Percentiles rank a stretch among this genome's conserved stretches.
phyloP scores from a whole-genome alignment of 1,140 invertebrate genomes.

The Drosophila azteca region DNA sequence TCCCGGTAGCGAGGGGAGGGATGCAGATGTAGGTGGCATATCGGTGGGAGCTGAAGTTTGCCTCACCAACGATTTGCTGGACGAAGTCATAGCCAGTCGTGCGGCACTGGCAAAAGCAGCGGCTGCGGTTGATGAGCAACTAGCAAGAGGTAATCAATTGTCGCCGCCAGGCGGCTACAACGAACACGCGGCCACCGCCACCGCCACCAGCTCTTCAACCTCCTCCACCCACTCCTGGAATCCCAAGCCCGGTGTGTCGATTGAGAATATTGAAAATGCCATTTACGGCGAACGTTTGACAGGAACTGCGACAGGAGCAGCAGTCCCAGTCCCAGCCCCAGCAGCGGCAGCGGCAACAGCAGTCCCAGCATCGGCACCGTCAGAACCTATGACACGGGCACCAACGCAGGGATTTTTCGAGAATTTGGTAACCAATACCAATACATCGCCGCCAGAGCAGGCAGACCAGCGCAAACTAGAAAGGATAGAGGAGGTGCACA shows the following conservation, averaged over 20 bases:
- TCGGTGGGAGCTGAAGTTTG: slow-evolving; percentile 28
- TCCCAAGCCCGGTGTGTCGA: slow-evolving; percentile 69
- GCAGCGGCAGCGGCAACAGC: slow-evolving; percentile 15
- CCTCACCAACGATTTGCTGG: slow-evolving; percentile 74
- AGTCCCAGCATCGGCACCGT: slow-evolving; percentile 2
- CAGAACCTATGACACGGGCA: background rate
- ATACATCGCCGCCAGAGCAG: slow-evolving; percentile 26
- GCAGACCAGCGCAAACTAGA: slow-evolving; percentile 9
- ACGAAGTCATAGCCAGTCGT: slow-evolving; percentile 73
- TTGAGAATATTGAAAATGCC: slow-evolving; percentile 83
- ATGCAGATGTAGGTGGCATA: background rate
- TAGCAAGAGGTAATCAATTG: slow-evolving; percentile 77
- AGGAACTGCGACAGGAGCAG: slow-evolving; percentile 21
- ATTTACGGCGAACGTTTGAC: slow-evolving; percentile 82
- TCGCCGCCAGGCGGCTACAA: slow-evolving; percentile 43
- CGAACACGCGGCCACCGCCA: background rate
- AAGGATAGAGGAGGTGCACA: slow-evolving; percentile 5
- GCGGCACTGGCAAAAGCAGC: slow-evolving; percentile 65
- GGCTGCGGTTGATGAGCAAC: slow-evolving; percentile 79
- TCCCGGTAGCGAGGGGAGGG: slow-evolving; percentile 15
- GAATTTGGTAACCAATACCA: slow-evolving; percentile 59
- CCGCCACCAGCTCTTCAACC: no score
- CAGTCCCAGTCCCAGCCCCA: background rate
- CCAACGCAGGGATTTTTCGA: slow-evolving; percentile 62
- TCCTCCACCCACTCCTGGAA: slow-evolving; percentile 24